These are phyloP conservation scores for Cybosia mesomella DNA, from an alignment of 2,888 invertebrate genomes.

Conservation along the genomic window DNA sequence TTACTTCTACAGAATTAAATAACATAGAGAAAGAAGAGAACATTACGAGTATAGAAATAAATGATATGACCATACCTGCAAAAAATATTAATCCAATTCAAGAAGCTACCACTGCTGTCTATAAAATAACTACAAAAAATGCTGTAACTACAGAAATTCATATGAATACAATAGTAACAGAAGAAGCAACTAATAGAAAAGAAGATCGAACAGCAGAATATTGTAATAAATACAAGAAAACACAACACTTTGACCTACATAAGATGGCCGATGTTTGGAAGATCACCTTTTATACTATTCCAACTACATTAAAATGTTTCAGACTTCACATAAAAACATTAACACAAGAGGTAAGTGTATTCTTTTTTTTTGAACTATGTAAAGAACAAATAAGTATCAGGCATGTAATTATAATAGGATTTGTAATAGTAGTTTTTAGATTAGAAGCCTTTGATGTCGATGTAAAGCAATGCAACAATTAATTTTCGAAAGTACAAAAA, in stretches of 20 bases:
- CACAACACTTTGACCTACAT: conserved; percentile 35
- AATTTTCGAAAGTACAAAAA: background rate
- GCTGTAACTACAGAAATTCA: background rate
- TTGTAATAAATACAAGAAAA: conserved; percentile 42
- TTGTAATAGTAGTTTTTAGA: too few relatives aligned
- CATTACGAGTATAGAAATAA: conserved; percentile 12
- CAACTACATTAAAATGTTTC: conserved; percentile 58
- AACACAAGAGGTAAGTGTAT: conserved; percentile 49
- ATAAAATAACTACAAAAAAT: background rate
- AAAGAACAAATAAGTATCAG: background rate
- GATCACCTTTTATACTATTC: conserved; percentile 56
- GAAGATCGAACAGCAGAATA: background rate
- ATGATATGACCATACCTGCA: conserved; percentile 11
- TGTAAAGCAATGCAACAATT: background rate
- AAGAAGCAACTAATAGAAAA: background rate
- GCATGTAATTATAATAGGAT: too few relatives aligned
- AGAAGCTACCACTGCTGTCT: background rate
- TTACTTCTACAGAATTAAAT: conserved; percentile 15
- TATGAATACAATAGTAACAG: background rate
- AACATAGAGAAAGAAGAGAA: conserved; percentile 7
- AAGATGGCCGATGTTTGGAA: conserved; percentile 63
- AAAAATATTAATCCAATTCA: background rate
- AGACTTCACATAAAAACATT: conserved; percentile 56
- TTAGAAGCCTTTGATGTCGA: background rate
- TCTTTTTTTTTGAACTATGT: background rate